A percentile compares a stretch with the other conserved stretches of the same genome.
Conservation (phyloP, 2,888 invertebrate species). For the Drosophila helvetica region DNA sequence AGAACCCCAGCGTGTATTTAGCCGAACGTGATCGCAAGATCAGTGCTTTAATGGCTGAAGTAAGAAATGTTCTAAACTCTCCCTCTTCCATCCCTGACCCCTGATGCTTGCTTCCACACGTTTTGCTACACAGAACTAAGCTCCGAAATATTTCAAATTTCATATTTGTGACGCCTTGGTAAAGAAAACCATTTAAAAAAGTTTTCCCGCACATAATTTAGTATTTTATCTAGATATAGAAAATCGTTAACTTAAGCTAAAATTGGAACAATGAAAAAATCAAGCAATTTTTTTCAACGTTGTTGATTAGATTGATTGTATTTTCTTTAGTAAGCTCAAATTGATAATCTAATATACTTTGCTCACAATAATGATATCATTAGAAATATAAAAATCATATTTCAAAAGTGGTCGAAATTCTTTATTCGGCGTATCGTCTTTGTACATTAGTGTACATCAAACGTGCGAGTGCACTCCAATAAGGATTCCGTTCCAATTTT, state of each 20-base stretch:
- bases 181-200: neutral
- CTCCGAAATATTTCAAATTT: neutral
- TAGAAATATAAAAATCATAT: too few relatives aligned
- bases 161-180: neutral
- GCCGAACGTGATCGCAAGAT: constrained; percentile 97
- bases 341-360: neutral
- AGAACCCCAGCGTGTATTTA: constrained; percentile 89
- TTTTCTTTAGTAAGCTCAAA: neutral
- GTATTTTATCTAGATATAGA: neutral
- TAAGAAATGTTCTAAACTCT: constrained; percentile 86
- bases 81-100: neutral
- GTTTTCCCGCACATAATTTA: neutral
- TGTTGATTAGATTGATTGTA: neutral
- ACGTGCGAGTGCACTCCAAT: too few relatives aligned
- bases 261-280: neutral
- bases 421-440: neutral
- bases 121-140: neutral
- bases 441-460: too few relatives aligned
- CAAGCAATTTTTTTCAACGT: neutral
- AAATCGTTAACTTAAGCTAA: neutral
- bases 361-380: neutral
- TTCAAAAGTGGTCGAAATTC: neutral
- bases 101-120: neutral
- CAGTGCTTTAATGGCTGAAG: constrained; percentile 97
- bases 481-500: neutral